Evolutionary conservation across 2,113 vertebrate genomes (phyloP).

Genomic region (Tonatia bakeri): DNA sequence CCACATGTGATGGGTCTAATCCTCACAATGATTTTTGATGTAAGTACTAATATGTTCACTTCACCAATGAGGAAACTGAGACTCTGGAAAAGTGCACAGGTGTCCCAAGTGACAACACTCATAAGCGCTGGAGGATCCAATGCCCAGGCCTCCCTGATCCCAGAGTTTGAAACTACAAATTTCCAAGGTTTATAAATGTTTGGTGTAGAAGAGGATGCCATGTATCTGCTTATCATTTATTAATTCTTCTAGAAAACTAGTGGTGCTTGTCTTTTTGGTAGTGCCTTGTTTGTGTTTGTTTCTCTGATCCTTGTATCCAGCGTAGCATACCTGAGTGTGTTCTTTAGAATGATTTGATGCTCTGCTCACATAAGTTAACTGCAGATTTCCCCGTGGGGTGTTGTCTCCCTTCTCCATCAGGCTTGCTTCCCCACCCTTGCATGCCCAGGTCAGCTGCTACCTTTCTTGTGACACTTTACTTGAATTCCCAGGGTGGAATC

Average conservation of each 20-base stretch:
- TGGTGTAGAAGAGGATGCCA: not conserved
- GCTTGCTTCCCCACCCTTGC: not conserved
- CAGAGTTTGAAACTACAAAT: not conserved
- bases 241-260: not conserved
- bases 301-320: not conserved
- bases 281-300: not conserved
- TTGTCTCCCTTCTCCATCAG: not conserved
- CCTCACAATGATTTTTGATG: not conserved
- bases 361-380: not conserved
- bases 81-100: not conserved
- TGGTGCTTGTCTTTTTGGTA: not conserved
- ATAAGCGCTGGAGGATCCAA: not conserved
- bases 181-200: not conserved
- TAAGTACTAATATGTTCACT: not conserved
- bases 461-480: not conserved
- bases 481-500: not conserved
- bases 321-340: not conserved
- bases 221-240: not conserved
- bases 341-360: not conserved
- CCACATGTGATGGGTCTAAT: not conserved
- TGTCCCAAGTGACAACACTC: not conserved
- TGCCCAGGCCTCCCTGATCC: not conserved
- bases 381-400: rapidly evolving
- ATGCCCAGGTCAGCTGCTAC: not conserved
- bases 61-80: not conserved